Percentiles rank a stretch among this genome's conserved stretches.
Conservation (phyloP, 2,113 vertebrate species). For the Cairina moschata region DNA sequence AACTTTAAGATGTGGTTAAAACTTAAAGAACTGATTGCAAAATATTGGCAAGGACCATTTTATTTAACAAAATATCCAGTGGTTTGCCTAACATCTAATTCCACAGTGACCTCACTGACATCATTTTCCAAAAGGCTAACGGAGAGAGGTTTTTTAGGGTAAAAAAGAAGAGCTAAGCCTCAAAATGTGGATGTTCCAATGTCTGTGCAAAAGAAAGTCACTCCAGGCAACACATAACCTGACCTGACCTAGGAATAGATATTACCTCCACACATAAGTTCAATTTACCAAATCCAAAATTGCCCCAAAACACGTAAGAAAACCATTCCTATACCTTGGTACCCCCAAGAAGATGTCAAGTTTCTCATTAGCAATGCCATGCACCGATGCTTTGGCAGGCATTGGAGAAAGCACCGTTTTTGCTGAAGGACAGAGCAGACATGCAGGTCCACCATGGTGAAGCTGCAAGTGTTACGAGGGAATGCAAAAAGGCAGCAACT, state of each 20-base stretch:
- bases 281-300: not conserved
- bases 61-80: slow-evolving; percentile 36
- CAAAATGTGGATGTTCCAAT: slow-evolving; percentile 13
- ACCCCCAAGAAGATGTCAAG: not conserved
- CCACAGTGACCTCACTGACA: slow-evolving; percentile 27
- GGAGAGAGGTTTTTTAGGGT: slow-evolving; percentile 42
- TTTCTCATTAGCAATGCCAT: not conserved
- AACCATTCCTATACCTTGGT: not conserved
- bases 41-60: slow-evolving; percentile 18
- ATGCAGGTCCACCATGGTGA: accelerated
- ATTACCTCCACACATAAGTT: not conserved
- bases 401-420: not conserved
- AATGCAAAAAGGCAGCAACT: not conserved
- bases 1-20: slow-evolving; percentile 28
- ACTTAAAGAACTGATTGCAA: slow-evolving; percentile 54
- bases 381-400: not conserved
- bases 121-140: slow-evolving; percentile 50
- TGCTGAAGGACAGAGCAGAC: not conserved
- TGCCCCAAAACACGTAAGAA: not conserved
- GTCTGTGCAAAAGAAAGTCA: slow-evolving; percentile 9
- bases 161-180: slow-evolving; percentile 39
- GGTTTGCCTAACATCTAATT: slow-evolving; percentile 55
- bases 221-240: slow-evolving; percentile 22
- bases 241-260: not conserved
- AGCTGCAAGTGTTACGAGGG: accelerated